Conservation (phyloP, 2,113 vertebrate species). For the Coptodon bakossiorum region DNA sequence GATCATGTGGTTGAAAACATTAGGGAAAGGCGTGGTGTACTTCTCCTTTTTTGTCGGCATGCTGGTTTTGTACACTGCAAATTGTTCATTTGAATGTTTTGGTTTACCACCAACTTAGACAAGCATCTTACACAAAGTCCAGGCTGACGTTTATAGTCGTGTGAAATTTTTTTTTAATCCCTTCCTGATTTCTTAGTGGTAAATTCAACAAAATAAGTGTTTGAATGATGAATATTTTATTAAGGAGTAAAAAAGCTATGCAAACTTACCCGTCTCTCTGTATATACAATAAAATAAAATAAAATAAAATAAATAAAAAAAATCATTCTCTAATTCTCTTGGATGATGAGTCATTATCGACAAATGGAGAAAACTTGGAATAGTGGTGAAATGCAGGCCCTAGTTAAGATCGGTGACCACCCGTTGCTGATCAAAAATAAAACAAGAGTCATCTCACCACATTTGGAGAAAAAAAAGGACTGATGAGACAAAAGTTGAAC, state of each 20-base stretch:
- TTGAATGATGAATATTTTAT: not conserved
- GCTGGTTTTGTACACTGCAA: not conserved
- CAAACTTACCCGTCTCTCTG: not conserved
- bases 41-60: not conserved
- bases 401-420: not conserved
- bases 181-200: not conserved
- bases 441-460: not conserved
- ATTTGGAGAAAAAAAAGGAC: not conserved
- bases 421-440: not conserved
- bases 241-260: not conserved
- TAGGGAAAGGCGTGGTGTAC: not conserved
- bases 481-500: not conserved
- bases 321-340: not conserved
- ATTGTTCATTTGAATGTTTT: not conserved
- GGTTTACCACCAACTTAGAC: not conserved
- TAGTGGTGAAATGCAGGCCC: not conserved
- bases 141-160: not conserved
- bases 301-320: accelerated
- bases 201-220: not conserved
- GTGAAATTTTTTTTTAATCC: accelerated
- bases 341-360: not conserved
- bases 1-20: not conserved
- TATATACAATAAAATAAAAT: not conserved
- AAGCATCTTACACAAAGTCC: not conserved
- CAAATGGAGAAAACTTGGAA: not conserved